Evolutionary conservation across 2,797 vertebrate species (phyloP).

Genomic region (Anabacerthia variegaticeps): DNA sequence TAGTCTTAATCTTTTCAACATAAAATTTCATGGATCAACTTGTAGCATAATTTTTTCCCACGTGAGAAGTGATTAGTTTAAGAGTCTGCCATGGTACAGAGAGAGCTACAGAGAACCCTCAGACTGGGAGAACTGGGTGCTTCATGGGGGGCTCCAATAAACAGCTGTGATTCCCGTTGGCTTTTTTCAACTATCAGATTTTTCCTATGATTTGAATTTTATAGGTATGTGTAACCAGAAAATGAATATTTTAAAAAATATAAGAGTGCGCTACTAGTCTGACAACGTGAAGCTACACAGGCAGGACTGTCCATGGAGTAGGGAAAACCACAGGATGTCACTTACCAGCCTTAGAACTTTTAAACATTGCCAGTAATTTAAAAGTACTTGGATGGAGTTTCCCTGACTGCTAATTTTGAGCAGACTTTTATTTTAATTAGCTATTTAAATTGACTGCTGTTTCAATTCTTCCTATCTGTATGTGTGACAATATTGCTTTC

Average conservation of each 20-base stretch:
- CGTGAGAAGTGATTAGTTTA: not conserved
- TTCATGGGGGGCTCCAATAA: not conserved
- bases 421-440: not conserved
- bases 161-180: not conserved
- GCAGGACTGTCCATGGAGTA: not conserved
- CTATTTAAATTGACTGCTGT: not conserved
- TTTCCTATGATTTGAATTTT: not conserved
- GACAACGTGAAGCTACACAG: not conserved
- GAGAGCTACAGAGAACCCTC: not conserved
- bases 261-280: not conserved
- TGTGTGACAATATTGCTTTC: not conserved
- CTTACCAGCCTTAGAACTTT: not conserved
- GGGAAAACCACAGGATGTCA: not conserved
- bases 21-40: not conserved
- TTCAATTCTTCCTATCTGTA: not conserved
- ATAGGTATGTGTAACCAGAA: not conserved
- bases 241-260: not conserved
- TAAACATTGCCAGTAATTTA: constrained; percentile 15
- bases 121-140: not conserved
- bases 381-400: not conserved
- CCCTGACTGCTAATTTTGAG: constrained; percentile 47
- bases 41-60: not conserved
- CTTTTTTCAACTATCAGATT: not conserved
- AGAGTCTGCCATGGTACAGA: not conserved
- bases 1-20: not conserved